Conservation (phyloP, 2,113 vertebrate species). For the Ciconia maguari region DNA sequence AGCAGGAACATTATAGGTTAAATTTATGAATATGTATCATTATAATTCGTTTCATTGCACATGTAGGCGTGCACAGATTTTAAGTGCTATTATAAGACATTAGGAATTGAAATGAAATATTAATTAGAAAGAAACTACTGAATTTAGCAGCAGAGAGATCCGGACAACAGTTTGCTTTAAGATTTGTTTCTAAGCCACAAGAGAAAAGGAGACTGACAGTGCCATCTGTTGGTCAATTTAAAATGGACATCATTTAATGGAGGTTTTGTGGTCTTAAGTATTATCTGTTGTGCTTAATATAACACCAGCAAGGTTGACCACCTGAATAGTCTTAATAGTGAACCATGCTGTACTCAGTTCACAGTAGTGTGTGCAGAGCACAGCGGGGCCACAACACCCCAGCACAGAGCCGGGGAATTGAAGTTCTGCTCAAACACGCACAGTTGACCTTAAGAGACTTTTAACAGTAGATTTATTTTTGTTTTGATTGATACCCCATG, state of each 20-base stretch:
- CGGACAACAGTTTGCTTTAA: not conserved
- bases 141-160: not conserved
- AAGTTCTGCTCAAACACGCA: not conserved
- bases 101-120: slow-evolving; percentile 38
- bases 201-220: slow-evolving; percentile 68
- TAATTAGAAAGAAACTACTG: slow-evolving; percentile 37
- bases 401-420: rapidly evolving
- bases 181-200: not conserved
- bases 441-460: not conserved
- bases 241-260: not conserved
- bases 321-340: not conserved
- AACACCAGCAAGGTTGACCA: not conserved
- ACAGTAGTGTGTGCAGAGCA: not conserved
- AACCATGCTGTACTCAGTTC: rapidly evolving
- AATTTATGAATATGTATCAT: slow-evolving; percentile 32
- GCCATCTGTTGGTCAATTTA: slow-evolving; percentile 78
- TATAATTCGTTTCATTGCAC: slow-evolving; percentile 15
- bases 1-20: not conserved
- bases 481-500: not conserved
- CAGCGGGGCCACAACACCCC: not conserved
- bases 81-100: not conserved
- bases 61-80: not conserved
- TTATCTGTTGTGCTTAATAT: rapidly evolving
- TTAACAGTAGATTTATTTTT: not conserved
- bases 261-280: not conserved